Conservation (phyloP, 2,888 invertebrate genomes). For the Lepetodrilus schrolli region DNA sequence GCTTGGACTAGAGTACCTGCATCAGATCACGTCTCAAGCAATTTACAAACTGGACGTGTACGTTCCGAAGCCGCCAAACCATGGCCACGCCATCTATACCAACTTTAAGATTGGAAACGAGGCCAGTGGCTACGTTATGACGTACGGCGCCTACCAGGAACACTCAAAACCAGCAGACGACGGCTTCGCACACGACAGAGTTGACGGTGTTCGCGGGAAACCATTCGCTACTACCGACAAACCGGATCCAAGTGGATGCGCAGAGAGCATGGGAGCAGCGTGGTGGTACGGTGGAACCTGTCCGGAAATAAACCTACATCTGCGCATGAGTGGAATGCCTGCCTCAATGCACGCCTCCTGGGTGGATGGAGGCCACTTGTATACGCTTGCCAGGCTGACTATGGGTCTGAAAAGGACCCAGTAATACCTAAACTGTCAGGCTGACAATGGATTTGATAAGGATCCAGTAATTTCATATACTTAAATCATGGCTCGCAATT, state of each 20-base stretch:
- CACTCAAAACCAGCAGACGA: not conserved
- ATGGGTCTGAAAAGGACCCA: no score
- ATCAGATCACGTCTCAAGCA: not conserved
- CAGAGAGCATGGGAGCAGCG: not conserved
- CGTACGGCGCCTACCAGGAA: not conserved
- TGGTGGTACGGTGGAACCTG: conserved; percentile 1
- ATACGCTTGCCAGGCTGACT: no score
- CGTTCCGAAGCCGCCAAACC: not conserved
- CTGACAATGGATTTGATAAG: no score
- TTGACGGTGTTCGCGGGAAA: not conserved
- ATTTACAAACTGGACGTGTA: not conserved
- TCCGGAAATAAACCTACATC: not conserved
- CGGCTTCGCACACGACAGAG: not conserved
- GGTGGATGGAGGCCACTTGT: not conserved
- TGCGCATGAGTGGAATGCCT: not conserved
- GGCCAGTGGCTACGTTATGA: not conserved
- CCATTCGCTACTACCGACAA: not conserved
- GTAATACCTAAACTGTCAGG: no score
- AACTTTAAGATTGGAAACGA: not conserved
- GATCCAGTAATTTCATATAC: no score
- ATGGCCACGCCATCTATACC: not conserved
- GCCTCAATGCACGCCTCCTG: not conserved
- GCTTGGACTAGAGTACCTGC: not conserved
- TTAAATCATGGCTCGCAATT: no score
- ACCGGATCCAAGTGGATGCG: not conserved